These are phyloP conservation scores for Drosophila bifasciata DNA, from an alignment of 1,140 invertebrate species.

Conservation along the genomic window DNA sequence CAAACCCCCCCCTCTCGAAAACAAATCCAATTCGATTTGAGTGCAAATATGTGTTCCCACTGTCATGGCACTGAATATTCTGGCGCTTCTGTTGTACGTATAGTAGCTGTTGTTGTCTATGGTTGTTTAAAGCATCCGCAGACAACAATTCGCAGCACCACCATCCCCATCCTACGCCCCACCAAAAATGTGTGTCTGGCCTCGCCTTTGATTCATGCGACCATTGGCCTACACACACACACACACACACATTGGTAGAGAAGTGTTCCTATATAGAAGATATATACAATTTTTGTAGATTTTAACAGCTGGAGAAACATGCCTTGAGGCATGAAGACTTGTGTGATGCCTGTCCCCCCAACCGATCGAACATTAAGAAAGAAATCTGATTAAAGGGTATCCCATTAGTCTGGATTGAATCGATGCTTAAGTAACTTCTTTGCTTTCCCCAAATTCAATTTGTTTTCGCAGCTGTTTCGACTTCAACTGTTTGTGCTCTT, in stretches of 20 bases:
- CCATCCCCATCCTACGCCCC: slow-evolving; percentile 6
- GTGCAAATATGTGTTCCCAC: slow-evolving; percentile 78
- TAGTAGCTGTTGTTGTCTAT: slow-evolving; percentile 14
- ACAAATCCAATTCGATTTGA: slow-evolving; percentile 76
- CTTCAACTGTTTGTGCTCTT: slow-evolving; percentile 12
- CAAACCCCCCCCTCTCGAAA: no score
- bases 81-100: not conserved
- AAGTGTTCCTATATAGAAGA: not conserved
- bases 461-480: slow-evolving; percentile 40
- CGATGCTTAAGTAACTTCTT: not conserved
- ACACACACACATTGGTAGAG: not conserved
- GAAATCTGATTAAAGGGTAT: no score
- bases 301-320: no score
- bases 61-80: slow-evolving; percentile 7
- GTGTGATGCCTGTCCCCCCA: no score
- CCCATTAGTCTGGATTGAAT: no score
- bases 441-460: slow-evolving; percentile 10
- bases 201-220: slow-evolving; percentile 56
- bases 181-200: slow-evolving; percentile 10
- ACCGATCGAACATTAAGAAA: no score
- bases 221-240: slow-evolving; percentile 49
- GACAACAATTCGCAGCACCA: not conserved
- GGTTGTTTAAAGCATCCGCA: slow-evolving; percentile 43
- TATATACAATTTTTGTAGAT: not conserved
- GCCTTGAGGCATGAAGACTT: no score